Percentiles rank a stretch among this genome's conserved stretches.
Conservation (phyloP, 2,797 vertebrate species). For the Ambastaia sidthimunki region DNA sequence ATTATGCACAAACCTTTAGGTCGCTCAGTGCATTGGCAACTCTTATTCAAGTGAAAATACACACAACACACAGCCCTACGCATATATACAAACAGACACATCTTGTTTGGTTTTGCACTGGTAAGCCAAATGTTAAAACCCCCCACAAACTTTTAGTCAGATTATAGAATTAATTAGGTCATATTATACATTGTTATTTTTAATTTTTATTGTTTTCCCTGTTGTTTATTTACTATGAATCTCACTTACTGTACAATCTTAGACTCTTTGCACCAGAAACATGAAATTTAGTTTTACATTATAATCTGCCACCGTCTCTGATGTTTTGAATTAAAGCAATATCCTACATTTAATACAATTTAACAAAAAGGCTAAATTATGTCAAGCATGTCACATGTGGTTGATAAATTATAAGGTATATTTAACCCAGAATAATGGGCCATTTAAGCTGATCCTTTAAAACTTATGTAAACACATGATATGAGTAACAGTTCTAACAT, state of each 20-base stretch:
- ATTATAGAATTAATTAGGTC: conserved; percentile 40
- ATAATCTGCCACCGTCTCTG: background rate
- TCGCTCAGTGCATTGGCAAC: conserved; percentile 13
- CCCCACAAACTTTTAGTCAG: conserved; percentile 37
- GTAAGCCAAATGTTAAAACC: conserved; percentile 29
- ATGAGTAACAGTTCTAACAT: conserved; percentile 4
- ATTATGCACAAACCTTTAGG: conserved; percentile 14
- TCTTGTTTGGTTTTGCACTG: conserved; percentile 32
- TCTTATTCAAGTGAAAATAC: background rate
- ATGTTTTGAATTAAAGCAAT: background rate
- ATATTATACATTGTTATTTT: background rate
- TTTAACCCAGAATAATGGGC: conserved; percentile 5
- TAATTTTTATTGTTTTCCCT: background rate
- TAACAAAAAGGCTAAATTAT: background rate
- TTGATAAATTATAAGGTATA: too few species aligned
- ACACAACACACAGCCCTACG: background rate
- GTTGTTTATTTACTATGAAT: background rate
- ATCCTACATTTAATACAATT: background rate
- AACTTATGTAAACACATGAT: conserved; percentile 2
- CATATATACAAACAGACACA: background rate
- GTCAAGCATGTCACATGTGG: too few species aligned
- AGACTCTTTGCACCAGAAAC: background rate
- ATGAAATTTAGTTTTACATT: background rate
- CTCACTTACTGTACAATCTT: background rate
- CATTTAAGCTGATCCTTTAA: background rate